Conservation (phyloP, 2,888 invertebrate genomes). For the Taenaris catops region DNA sequence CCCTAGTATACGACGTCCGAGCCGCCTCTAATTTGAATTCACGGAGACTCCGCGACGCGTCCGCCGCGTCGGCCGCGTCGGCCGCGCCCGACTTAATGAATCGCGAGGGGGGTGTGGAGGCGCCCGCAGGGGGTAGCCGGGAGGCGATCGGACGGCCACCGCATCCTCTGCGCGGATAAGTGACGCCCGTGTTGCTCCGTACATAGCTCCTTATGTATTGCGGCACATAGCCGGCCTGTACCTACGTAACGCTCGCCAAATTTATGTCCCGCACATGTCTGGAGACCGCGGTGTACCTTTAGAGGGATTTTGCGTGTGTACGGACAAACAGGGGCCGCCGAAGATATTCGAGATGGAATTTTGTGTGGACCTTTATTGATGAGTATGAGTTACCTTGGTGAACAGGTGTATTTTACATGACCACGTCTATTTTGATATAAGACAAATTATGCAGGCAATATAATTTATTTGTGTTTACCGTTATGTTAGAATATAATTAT, state of each 20-base stretch:
- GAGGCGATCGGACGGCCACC: slow-evolving; percentile 73
- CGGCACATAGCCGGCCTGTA: slow-evolving; percentile 70
- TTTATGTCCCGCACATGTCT: slow-evolving; percentile 80
- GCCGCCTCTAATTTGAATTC: slow-evolving; percentile 79
- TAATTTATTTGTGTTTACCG: no score
- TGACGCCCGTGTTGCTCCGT: slow-evolving; percentile 77
- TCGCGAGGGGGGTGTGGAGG: slow-evolving; percentile 44
- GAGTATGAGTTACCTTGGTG: slow-evolving; percentile 39
- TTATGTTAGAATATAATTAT: no score
- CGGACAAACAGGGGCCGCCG: slow-evolving; percentile 59
- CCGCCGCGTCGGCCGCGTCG: slow-evolving; percentile 76
- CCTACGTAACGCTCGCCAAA: slow-evolving; percentile 76
- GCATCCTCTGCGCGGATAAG: slow-evolving; percentile 79
- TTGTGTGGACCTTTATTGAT: slow-evolving; percentile 70
- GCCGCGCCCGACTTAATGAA: slow-evolving; percentile 80
- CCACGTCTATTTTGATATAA: slow-evolving; percentile 1
- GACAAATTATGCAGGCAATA: no score
- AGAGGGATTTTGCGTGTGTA: slow-evolving; percentile 79
- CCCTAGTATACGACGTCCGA: slow-evolving; percentile 71
- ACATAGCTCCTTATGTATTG: slow-evolving; percentile 67
- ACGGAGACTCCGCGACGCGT: slow-evolving; percentile 79
- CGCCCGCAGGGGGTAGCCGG: slow-evolving; percentile 42
- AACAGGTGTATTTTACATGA: slow-evolving; percentile 12
- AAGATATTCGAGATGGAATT: slow-evolving; percentile 73
- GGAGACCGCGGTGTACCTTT: slow-evolving; percentile 77